Base-by-base conservation (phyloP, 2,888 invertebrate species). In the Formica aserva region DNA sequence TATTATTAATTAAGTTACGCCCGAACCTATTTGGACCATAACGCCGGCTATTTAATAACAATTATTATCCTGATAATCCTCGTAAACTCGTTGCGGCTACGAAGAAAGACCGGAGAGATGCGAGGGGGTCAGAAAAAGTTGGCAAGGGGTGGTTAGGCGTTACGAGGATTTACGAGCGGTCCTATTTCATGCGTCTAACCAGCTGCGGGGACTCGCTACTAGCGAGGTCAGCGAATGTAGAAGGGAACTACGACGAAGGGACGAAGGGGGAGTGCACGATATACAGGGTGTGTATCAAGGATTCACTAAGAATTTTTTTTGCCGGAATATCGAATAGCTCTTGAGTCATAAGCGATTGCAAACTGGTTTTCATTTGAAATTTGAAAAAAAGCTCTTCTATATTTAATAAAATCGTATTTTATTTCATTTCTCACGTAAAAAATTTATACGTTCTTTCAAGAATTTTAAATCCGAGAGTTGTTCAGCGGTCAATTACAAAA, bases 11-110 rank as follows among this genome's bases (percentile, higher is more conserved):
- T 62, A 60, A 78, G 32, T 15, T 66, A 22, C 41, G 9, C 9
- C 41, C 22, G 9, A 52, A 52, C 8, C 29, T 13, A 1, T 52
- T 45, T 22, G 41, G 38, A 41, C 41, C 45, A 74, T 88, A 86
- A 87, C 81, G 71, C 52, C 76, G n/a, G 83, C 86, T 90, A 86
- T 90, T 92, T 93, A 92, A 92, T 93, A 92, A 92, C 88, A 92
- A 92, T 93, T 93, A 92, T 91, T 91, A 90, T 85, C 83, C 75
- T 26, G 80, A 83, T 87, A 80, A 87, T 89, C 81, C 82, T 65
- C 38, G 82, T 55, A 60, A 78, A 60, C 82, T 52, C 63, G 65
- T 52, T 48, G 69, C 32, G 38, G 26, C 35, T 15, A 77, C 45
- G 55, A 74, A 78, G 82, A 81, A 88, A 80, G 78, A 80, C 45